Percentiles rank a stretch among this genome's conserved stretches.
Conservation (phyloP, 2,888 invertebrate genomes). For the Enoplolaimus lenunculus region DNA sequence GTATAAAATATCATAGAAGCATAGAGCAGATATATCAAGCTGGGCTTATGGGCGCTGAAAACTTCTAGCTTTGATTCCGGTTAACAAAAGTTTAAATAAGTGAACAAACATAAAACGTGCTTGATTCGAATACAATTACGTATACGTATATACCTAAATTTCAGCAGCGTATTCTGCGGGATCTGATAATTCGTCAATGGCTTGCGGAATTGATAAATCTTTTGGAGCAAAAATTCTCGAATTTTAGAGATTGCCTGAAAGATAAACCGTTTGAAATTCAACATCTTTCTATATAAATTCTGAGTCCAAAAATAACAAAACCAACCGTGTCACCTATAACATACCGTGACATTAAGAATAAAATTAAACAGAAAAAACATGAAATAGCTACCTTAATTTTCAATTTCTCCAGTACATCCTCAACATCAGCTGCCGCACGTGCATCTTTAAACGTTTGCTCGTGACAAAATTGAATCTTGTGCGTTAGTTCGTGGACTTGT, state of each 20-base stretch:
- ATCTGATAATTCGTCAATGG: conserved; percentile 98
- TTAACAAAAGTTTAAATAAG: too few relatives aligned
- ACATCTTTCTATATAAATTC: neutral
- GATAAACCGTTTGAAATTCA: too few relatives aligned
- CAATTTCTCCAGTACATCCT: conserved; percentile 81
- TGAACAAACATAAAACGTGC: too few relatives aligned
- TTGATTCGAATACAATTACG: neutral
- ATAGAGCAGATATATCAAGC: too few relatives aligned
- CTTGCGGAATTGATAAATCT: conserved; percentile 88
- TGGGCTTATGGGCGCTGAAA: too few relatives aligned
- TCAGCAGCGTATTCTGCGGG: conserved; percentile 89
- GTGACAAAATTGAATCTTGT: conserved; percentile 86
- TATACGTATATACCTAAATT: conserved; percentile 56
- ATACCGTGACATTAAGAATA: too few relatives aligned
- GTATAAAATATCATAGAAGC: too few relatives aligned
- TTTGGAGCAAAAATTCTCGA: conserved; percentile 75
- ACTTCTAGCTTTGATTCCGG: too few relatives aligned
- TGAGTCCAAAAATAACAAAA: neutral
- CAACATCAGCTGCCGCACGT: conserved; percentile 60
- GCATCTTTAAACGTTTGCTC: conserved; percentile 69
- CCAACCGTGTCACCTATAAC: too few relatives aligned
- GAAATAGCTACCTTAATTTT: conserved; percentile 59
- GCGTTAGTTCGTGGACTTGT: conserved; percentile 78
- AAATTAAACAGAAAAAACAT: too few relatives aligned
- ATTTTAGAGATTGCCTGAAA: conserved; percentile 73